Evolutionary conservation across 2,797 vertebrate genomes (phyloP), one percentile per base, ranked within the genome.

Genomic region (Gila robusta): DNA sequence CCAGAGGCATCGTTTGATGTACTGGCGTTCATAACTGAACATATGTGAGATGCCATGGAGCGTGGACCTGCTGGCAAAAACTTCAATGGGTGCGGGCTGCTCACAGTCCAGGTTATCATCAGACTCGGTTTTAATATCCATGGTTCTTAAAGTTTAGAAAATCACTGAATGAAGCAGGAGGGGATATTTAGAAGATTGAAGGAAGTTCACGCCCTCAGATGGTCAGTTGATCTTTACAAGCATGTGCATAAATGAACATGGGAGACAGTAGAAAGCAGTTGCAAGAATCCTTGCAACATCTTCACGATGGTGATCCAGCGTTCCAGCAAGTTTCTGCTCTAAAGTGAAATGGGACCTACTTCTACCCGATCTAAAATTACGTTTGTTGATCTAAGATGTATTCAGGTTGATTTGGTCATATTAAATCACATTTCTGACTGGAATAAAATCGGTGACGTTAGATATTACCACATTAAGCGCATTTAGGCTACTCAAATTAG

Each of bases 11-110:
- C 98, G 96, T 94, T 97, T 97, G 89, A 98, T 93, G 69, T 95
- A 98, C 85, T 98, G 95, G 86, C 98, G 97, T 92, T 98, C 97
- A 47, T 98, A 98, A 0, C 97, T 98, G 96, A 99, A 99, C 96
- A 99, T 98, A 95, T 99, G 98, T 73, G 98, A 97, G 95, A 99
- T 96, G 94, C 98, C 98, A 16, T 99, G 98, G 87, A 99, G 97
- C 28, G 98, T 99, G 93, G 98, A 99, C 90, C 97, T 97, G 96
- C 97, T 98, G 93, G 98, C 98, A 44, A 99, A 99, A 93, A 97
- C 98, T 95, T 99, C 97, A 82, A 99, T 96, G 89, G 98, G 96
- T 89, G 96, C 96, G 0, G 98, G 98, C 6, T 90, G 94, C 91
- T 96, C 94, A 70, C 96, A 96, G 92, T 98, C 98, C 96, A 96